phyloP scores from a whole-genome alignment of 2,888 invertebrate species.

The Drosophila quinaria region DNA sequence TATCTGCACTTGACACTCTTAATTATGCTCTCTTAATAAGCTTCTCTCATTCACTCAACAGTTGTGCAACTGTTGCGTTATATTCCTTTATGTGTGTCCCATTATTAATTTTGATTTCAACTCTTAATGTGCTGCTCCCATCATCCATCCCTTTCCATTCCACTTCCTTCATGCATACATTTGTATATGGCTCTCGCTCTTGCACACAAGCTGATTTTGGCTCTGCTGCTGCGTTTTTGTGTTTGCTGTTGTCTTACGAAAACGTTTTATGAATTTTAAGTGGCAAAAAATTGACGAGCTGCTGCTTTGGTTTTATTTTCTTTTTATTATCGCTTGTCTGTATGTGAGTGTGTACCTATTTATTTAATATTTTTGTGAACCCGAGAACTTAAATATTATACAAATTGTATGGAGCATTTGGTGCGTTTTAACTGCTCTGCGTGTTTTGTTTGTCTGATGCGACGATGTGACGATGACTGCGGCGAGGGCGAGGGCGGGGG shows the following conservation, averaged over 20 bases:
- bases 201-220: neutral
- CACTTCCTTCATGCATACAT: neutral
- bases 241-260: conserved; percentile 43
- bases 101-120: conserved; percentile 49
- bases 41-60: conserved; percentile 17
- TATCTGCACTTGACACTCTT: neutral
- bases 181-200: conserved; percentile 1
- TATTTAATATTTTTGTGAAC: conserved; percentile 70
- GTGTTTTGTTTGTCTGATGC: conserved; percentile 75
- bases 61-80: conserved; percentile 9
- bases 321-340: conserved; percentile 61
- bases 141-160: conserved; percentile 10
- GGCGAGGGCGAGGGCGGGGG: neutral
- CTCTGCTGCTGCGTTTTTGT: conserved; percentile 8
- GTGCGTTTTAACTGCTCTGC: conserved; percentile 74
- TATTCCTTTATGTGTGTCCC: conserved; percentile 29
- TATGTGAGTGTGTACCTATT: conserved; percentile 34
- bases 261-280: conserved; percentile 79
- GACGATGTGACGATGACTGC: conserved; percentile 9
- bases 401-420: conserved; percentile 70
- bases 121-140: conserved; percentile 30
- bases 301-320: conserved; percentile 76
- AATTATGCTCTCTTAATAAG: neutral
- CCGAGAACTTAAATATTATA: conserved; percentile 63
- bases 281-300: conserved; percentile 73